These are phyloP conservation scores for Odocoileus virginianus DNA, from an alignment of 2,113 vertebrate genomes.

Conservation along the genomic window DNA sequence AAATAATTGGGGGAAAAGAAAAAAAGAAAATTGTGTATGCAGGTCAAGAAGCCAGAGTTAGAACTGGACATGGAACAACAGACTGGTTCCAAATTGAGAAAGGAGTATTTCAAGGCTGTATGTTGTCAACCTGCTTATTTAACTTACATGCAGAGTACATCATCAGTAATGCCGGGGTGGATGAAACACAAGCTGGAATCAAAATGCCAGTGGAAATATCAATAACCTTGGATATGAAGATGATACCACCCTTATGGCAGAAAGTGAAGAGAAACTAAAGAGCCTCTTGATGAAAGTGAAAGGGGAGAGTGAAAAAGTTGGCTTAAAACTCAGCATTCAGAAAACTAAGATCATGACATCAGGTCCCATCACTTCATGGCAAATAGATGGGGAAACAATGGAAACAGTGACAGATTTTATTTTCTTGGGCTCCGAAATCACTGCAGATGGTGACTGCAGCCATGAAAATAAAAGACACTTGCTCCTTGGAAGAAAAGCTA, in stretches of 20 bases:
- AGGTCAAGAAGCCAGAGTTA: not conserved
- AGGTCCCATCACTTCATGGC: not conserved
- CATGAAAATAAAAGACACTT: not conserved
- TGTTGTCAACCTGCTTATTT: not conserved
- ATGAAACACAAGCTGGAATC: not conserved
- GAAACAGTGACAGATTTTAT: not conserved
- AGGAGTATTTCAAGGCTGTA: not conserved
- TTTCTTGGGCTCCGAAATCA: not conserved
- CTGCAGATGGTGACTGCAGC: not conserved
- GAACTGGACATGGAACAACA: not conserved
- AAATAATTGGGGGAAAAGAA: no score
- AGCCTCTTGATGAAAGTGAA: not conserved
- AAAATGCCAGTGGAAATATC: not conserved
- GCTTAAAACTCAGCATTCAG: not conserved
- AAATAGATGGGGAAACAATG: not conserved
- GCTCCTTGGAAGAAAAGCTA: not conserved
- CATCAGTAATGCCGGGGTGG: not conserved
- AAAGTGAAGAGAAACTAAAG: not conserved
- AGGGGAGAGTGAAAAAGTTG: not conserved
- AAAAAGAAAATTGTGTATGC: not conserved
- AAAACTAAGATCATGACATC: not conserved
- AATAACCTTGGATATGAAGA: not conserved
- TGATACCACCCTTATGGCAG: not conserved
- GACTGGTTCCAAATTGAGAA: not conserved
- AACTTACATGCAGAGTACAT: not conserved